These are phyloP conservation scores for Podilymbus podiceps DNA, from an alignment of 2,113 vertebrate genomes.

Conservation along the genomic window DNA sequence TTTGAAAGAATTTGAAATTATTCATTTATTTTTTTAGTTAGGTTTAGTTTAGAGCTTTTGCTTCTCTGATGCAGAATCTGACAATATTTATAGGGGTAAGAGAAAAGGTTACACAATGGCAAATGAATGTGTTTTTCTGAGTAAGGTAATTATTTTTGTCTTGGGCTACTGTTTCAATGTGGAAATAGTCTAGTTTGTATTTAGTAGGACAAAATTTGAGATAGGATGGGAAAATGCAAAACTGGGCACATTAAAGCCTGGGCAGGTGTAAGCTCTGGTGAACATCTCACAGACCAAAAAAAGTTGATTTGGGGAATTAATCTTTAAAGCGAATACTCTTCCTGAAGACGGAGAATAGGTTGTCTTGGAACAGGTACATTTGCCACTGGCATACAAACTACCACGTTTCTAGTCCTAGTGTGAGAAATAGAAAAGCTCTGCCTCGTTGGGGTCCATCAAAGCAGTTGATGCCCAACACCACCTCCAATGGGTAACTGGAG, in stretches of 20 bases:
- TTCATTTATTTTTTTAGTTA: neutral
- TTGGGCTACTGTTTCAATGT: neutral
- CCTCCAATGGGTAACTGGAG: rapidly evolving
- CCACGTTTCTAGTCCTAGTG: neutral
- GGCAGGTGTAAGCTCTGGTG: neutral
- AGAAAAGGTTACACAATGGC: neutral
- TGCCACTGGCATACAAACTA: neutral
- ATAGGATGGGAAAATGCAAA: neutral
- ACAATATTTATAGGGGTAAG: neutral
- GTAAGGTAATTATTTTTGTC: neutral
- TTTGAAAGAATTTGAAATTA: neutral
- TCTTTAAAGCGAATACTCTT: neutral
- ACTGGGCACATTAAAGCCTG: neutral
- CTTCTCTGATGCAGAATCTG: neutral
- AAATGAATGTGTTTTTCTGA: neutral
- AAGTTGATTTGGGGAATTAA: neutral
- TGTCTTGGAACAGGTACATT: neutral
- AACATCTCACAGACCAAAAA: neutral
- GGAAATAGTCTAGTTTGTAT: neutral
- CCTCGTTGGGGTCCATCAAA: rapidly evolving
- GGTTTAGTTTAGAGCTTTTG: neutral
- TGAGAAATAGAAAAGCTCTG: neutral
- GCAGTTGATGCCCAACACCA: neutral
- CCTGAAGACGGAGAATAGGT: neutral
- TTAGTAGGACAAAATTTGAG: neutral